Evolutionary conservation across 2,888 invertebrate species (phyloP), one percentile per base, ranked within the genome.

Genomic region (Cylloceria caligata): DNA sequence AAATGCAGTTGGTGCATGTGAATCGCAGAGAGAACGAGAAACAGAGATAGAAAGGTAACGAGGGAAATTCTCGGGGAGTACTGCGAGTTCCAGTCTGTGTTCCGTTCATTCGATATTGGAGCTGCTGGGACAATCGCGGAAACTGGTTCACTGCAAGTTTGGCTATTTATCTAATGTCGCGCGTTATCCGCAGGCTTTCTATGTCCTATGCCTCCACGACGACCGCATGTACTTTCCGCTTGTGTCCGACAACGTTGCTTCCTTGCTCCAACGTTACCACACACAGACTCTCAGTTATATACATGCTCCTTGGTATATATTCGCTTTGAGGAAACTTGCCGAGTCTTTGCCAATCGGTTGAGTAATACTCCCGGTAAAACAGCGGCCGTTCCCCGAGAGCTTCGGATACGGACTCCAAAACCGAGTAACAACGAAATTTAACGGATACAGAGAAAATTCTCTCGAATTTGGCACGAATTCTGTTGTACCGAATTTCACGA

Each of bases 91-190:
- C 75, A 19, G 64, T 36, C 52, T 21, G 62, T 42, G 45, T 65
- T 72, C 55, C 72, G 72, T 79, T 76, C 68, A 69, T 79, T 82
- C 75, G 76, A 81, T 81, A 83, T 81, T 76, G 75, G 79, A 65
- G 74, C 67, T 72, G 30, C 36, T 57, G 49, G 74, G 39, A 62
- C 82, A 75, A 60, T 79, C 60, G 60, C 68, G 75, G 69, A 81
- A 84, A 79, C 82, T 82, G 79, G 75, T 74, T 75, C 85, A 85
- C 85, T 85, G 82, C 80, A 86, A 87, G 86, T 86, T 85, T 74
- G 84, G 87, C 88, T 89, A 88, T 88, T 90, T 88, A 89, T 89
- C 86, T 79, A 76, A 86, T 86, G 87, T 87, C 87, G 85, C 84
- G 85, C 83, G 85, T 88, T 88, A 87, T 87, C 85, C 86, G 80